Evolutionary conservation across 2,113 vertebrate genomes (phyloP), one percentile per base, ranked within the genome.

Genomic region (Ciconia stormi): DNA sequence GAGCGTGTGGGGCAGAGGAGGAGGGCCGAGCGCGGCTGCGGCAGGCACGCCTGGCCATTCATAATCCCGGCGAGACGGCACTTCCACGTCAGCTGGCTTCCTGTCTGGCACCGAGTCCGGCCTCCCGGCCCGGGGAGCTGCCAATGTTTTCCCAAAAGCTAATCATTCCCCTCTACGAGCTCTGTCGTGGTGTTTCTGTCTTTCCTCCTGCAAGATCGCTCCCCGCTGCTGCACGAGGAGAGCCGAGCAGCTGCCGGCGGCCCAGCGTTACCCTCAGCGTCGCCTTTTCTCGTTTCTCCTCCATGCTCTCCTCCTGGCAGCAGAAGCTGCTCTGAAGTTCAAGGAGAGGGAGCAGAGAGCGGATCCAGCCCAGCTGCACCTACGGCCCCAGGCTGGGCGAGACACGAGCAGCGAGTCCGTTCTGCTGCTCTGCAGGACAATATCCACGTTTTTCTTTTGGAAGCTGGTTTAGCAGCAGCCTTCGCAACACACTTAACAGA

Each of bases 1-100:
- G 42, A 42, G 21, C 1, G 5, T 1, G 53, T 1, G 11, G 62
- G 76, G 55, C 14, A 13, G 30, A 44, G 17, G 53, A 32, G 58
- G 40, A 40, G 47, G 46, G 85, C 58, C 6, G 52, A n/a, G 86
- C 1, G 25, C 1, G 46, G 53, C 66, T 8, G 70, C 15, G 7
- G 52, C 58, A 78, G 80, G 40, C 63, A 32, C 8, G 16, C 58
- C 77, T 22, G 83, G 58, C 62, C 91, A 77, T 86, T 71, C 71
- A 69, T n/a, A 71, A 49, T 13, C 89, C 36, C 30, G 4, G 59
- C 44, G 30, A 87, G 87, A 61, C 42, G 16, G 38, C 87, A 34
- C 47, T 71, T 94, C 93, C 95, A 95, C 93, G 73, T 95, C 85
- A 94, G 89, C 88, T 10, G 8, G 26, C 95, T 96, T 95, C 95